Evolutionary conservation across 2,113 vertebrate species (phyloP), one percentile per base, ranked within the genome.

Genomic region (Cyanoramphus novaezelandiae): DNA sequence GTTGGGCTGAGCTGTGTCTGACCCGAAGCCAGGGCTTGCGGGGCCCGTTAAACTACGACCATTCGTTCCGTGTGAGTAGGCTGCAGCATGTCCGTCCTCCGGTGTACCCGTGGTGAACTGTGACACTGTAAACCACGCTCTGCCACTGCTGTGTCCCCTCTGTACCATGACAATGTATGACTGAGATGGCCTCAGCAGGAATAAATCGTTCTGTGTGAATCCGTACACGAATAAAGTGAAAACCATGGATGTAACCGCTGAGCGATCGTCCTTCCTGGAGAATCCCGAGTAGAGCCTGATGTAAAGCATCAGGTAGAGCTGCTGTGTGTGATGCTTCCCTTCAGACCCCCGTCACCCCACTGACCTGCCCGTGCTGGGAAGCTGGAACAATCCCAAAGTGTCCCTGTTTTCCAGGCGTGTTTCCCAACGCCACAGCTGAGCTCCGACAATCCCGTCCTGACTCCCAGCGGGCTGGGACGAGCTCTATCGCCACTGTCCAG

Each of bases 191-290:
- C 95, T 96, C 93, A 95, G 96, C 96, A 50, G 90, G 97, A 97
- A 93, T 83, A 63, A 62, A 35, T 46, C 90, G 92, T 97, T 97
- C 94, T 98, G 96, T 98, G 98, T 97, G 96, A 98, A 97, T 70
- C 82, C 97, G 97, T 98, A 98, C 97, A 97, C 95, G 94, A 99
- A 99, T 99, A 99, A 99, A 99, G 91, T 97, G 60, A 94, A 97
- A 96, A 93, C 76, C 97, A 97, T 78, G 31, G 93, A 28, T 50
- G 55, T 50, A 50, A 43, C 67, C 35, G 24, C 90, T 35, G 43
- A 41, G 7, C 19, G 17, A 3, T 50, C 44, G 37, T 94, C 92
- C 65, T 89, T 90, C 12, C 31, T 1, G 7, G 60, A 12, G 57
- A 77, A 33, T 1, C 7, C 24, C 12, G 16, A 14, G 59, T 19